A percentile compares a stretch with the other conserved stretches of the same genome.
Conservation (phyloP, 2,888 invertebrate species). For the Sclerodermus sp. region DNA sequence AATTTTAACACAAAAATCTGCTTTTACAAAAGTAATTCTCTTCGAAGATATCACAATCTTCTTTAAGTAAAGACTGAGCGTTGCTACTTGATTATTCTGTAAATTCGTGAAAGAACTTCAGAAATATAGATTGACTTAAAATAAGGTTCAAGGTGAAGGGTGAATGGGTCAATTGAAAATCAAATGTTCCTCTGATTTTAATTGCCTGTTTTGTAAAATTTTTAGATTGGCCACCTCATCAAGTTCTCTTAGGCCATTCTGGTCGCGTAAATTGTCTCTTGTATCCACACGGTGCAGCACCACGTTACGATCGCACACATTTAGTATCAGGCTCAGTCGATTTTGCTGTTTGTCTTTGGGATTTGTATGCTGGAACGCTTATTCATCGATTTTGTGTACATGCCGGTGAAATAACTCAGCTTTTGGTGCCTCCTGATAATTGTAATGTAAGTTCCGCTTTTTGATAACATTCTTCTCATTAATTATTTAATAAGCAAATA, state of each 20-base stretch:
- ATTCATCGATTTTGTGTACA: constrained; percentile 96
- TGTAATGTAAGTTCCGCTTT: constrained; percentile 69
- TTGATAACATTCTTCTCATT: too few relatives aligned
- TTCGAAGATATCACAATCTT: too few relatives aligned
- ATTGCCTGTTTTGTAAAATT: neutral
- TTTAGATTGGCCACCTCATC: constrained; percentile 86
- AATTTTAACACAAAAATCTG: too few relatives aligned
- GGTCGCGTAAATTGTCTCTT: constrained; percentile 93
- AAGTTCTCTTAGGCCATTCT: constrained; percentile 84
- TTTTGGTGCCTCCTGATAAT: constrained; percentile 91
- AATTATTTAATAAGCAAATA: too few relatives aligned
- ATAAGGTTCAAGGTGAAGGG: neutral
- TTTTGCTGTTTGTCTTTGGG: constrained; percentile 97
- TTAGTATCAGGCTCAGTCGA: constrained; percentile 97
- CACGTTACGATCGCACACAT: constrained; percentile 84
- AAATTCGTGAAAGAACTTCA: neutral
- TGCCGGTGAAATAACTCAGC: constrained; percentile 94
- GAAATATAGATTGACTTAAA: neutral
- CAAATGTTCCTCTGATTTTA: neutral
- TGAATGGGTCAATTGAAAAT: too few relatives aligned
- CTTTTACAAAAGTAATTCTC: too few relatives aligned
- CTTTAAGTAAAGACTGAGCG: too few relatives aligned
- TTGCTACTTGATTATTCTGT: too few relatives aligned
- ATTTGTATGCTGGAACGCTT: constrained; percentile 84
- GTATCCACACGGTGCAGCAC: constrained; percentile 90